Percentiles rank a stretch among this genome's conserved stretches.
Evolutionary conservation across 2,888 invertebrate genomes (phyloP).

Genomic region (Oligia strigilis): DNA sequence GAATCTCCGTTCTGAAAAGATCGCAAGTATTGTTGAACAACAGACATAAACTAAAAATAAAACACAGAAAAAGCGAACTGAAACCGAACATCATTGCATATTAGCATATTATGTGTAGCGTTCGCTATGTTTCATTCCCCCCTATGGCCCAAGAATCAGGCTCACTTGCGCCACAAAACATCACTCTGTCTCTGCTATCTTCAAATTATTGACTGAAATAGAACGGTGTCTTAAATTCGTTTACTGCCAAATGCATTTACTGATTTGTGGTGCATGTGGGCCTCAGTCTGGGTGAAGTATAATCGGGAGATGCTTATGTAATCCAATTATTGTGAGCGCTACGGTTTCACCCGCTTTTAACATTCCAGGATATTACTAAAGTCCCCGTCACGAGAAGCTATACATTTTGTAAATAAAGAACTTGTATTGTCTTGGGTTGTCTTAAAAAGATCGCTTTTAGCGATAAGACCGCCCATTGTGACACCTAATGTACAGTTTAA

Average conservation of each 20-base stretch:
- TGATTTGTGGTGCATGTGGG: not conserved
- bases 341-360: not conserved
- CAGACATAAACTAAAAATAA: not conserved
- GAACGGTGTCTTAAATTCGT: not conserved
- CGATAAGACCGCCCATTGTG: too few relatives aligned
- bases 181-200: not conserved
- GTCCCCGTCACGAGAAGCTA: too few relatives aligned
- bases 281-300: not conserved
- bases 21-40: not conserved
- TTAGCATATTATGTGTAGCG: not conserved
- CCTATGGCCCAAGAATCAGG: not conserved
- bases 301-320: not conserved
- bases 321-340: not conserved
- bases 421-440: too few relatives aligned
- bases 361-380: not conserved
- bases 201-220: not conserved
- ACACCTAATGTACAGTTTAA: too few relatives aligned
- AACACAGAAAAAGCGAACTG: not conserved
- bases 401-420: too few relatives aligned
- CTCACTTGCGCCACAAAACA: not conserved
- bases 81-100: too few relatives aligned
- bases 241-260: not conserved
- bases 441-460: too few relatives aligned
- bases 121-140: not conserved
- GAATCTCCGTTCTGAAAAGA: slow-evolving; percentile 90